Conservation (phyloP, 2,888 invertebrate species). For the Ctena decussata region DNA sequence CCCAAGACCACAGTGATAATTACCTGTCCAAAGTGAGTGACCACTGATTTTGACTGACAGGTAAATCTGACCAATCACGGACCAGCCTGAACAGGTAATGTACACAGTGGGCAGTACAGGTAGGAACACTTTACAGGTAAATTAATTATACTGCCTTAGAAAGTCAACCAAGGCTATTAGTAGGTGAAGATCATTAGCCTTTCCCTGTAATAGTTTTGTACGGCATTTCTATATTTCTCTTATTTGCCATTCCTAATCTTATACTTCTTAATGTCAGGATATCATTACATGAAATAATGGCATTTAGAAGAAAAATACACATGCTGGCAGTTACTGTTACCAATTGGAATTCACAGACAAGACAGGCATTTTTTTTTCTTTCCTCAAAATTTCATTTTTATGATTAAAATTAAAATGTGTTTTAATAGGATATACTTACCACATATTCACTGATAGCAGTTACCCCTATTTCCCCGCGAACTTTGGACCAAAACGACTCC, state of each 20-base stretch:
- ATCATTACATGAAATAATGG: neutral
- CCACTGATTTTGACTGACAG: constrained; percentile 25
- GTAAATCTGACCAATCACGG: constrained; percentile 20
- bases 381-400: too few species aligned
- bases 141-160: constrained; percentile 6
- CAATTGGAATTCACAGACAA: too few species aligned
- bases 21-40: constrained; percentile 12
- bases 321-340: too few species aligned
- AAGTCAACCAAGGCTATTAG: neutral
- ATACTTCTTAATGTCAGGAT: neutral
- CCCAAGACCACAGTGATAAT: neutral
- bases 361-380: too few species aligned
- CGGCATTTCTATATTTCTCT: neutral
- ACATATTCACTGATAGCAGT: neutral
- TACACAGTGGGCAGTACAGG: constrained; percentile 11
- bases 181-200: neutral
- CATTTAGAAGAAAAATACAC: too few species aligned
- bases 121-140: constrained; percentile 5
- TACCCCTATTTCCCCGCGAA: neutral
- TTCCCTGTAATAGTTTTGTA: neutral
- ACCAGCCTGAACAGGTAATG: constrained; percentile 4
- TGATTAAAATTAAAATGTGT: neutral
- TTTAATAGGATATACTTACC: neutral
- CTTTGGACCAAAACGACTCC: neutral
- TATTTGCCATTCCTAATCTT: neutral